Base-by-base conservation (phyloP, 2,113 vertebrate species). In the Arizona elegans region DNA sequence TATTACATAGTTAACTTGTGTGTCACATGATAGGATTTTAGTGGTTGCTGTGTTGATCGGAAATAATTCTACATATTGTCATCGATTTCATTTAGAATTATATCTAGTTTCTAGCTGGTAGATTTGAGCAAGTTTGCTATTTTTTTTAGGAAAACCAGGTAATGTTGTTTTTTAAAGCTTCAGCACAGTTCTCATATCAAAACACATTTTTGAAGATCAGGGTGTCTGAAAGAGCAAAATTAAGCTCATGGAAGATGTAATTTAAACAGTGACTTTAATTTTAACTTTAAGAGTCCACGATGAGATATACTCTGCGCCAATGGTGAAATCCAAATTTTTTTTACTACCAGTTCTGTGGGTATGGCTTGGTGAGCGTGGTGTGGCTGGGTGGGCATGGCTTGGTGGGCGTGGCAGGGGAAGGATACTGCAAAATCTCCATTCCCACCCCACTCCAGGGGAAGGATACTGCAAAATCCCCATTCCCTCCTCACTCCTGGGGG, bases 221-320 rank as follows among this genome's bases (percentile, higher is more conserved):
- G 50, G 75, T 75, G n/a, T 52, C 62, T 59, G 58, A 75, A 91
- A 54, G 38, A 92, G 88, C 8, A 56, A 56, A 88, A 52, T 55
- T 52, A 86, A 59, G 17, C 81, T 92, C 95, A 91, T 90, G 75
- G 58, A 38, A 93, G 92, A 93, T 33, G 3, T 13, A 86, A 12
- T 91, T 90, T 50, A 86, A 54, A 55, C 70, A 87, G 56, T 87
- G 10, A 24, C 50, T 93, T 95, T 93, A 95, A 93, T 96, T 96
- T 96, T 95, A 96, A 96, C 94, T 92, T 62, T 54, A 43, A 21
- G 26, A 59, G 47, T 29, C 38, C 12, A 15, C 5, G n/a, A 92
- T 94, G 62, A 90, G 2, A 89, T 86, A 93, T 13, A 33, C 93
- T 89, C 92, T 95, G 92, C 90, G 23, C 47, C 47, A 50, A 4